Evolutionary conservation across 2,113 vertebrate genomes (phyloP), one percentile per base, ranked within the genome.

Genomic region (Thunnus thynnus): DNA sequence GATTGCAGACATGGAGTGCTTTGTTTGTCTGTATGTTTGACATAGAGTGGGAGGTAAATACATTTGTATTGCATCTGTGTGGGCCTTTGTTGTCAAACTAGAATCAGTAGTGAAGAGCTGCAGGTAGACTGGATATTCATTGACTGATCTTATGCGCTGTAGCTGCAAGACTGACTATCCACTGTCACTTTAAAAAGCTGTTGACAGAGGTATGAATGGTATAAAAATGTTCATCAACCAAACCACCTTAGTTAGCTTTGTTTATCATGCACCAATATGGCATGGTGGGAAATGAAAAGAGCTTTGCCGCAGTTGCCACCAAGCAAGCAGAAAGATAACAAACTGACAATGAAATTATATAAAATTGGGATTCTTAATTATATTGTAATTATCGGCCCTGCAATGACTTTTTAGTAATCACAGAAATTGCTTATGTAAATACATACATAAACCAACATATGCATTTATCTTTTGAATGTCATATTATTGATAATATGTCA

Each of bases 21-120:
- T 89, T 94, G 85, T 92, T 92, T 91, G 68, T 86, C 68, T 87
- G 83, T 68, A 22, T 69, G 68, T 85, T 65, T 90, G 85, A 84
- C 52, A 76, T 54, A 61, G 64, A 66, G 87, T 88, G 86, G 86
- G 86, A 77, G 71, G 83, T 70, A 84, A 88, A 88, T 91, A 78
- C 75, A 87, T 84, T 78, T 89, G 78, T 55, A 84, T 87, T 85
- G 76, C 68, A 47, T 48, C 46, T 68, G 72, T 76, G 82, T 84
- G 76, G 86, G 79, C 65, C 58, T 78, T 56, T 83, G 54, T 83
- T 14, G 14, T 86, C 73, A 67, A 83, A 76, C 46, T 7, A 25
- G 25, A 58, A 14, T 67, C 0, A 0, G 36, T 44, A 64, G 51
- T 52, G 46, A 50, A 50, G 69, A 9, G 14, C n/a, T 32, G 27